phyloP scores from a whole-genome alignment of 1,140 invertebrate species.

The Aphis craccivora region DNA sequence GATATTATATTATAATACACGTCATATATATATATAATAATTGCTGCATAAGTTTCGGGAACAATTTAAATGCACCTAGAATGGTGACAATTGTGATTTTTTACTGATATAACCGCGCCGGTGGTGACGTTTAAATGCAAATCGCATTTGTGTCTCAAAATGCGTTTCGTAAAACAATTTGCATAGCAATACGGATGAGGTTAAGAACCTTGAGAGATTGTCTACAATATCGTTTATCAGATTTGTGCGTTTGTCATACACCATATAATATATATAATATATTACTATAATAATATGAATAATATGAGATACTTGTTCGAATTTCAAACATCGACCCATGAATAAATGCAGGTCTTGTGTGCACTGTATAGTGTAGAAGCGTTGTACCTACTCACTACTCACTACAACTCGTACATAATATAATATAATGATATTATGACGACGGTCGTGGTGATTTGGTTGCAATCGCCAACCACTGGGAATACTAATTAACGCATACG shows the following conservation, averaged over 20 bases:
- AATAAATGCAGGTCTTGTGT: background rate
- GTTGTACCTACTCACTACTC: too few relatives aligned
- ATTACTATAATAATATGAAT: conserved; percentile 1
- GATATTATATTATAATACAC: background rate
- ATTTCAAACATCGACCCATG: background rate
- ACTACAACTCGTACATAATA: background rate
- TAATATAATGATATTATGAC: background rate
- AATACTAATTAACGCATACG: background rate
- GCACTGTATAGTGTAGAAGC: background rate
- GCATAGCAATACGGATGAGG: conserved; percentile 50
- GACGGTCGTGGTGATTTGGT: background rate
- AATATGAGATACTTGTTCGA: background rate
- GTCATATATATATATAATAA: conserved; percentile 3
- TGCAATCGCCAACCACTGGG: background rate
- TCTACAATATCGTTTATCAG: conserved; percentile 46
- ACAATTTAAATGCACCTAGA: conserved; percentile 34
- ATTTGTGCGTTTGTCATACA: conserved; percentile 23
- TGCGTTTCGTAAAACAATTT: conserved; percentile 45
- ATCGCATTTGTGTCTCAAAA: conserved; percentile 50
- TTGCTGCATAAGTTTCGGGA: conserved; percentile 45
- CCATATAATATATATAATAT: conserved; percentile 19
- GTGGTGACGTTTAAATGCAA: conserved; percentile 52
- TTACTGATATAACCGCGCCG: conserved; percentile 35
- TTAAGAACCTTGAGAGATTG: conserved; percentile 48
- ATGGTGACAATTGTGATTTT: conserved; percentile 30